Evolutionary conservation across 2,888 invertebrate species (phyloP), one percentile per base, ranked within the genome.

Genomic region (Agrilus mali): DNA sequence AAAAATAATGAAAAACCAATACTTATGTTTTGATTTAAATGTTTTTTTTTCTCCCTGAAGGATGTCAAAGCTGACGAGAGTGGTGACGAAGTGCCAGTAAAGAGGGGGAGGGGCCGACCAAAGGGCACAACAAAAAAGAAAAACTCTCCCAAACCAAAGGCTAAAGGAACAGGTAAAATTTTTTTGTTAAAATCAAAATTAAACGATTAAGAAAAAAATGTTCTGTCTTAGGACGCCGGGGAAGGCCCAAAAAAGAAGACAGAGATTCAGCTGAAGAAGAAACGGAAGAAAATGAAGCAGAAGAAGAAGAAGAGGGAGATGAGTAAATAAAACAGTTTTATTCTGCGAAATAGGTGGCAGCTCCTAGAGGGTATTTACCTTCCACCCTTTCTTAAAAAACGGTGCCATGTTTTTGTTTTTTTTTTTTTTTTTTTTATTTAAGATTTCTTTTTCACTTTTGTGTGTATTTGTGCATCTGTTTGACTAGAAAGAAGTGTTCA

Each of bases 71-170:
- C 47, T 22, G 58, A 55, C 40, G 58, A 57, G 10, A 56, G 54
- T n/a, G 54, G 52, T 2, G 53, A 50, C 36, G 53, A 56, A 6
- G 50, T 59, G 10, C 70, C 73, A 34, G 70, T 67, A 16, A 75
- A 75, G 54, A 59, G 73, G 41, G 74, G 74, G 8, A 66, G 74
- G 34, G 74, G 74, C 36, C 62, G 74, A 47, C 74, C 74, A 27
- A 74, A 74, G 55, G 74, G 73, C 17, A 65, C 70, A 40, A 69
- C 66, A 37, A 73, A 72, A 58, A 66, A 62, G 60, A 72, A 70
- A 60, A 70, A 62, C 15, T 56, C 59, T 36, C 55, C 58, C 12
- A 67, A 66, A 54, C 54, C 66, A 10, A 69, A 70, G 54, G 58
- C 63, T n/a, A 67, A 66, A 52, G 45, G 48, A 35, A 40, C 50